These are phyloP conservation scores for Pandion haliaetus DNA, from an alignment of 2,113 vertebrate genomes.

Conservation along the genomic window DNA sequence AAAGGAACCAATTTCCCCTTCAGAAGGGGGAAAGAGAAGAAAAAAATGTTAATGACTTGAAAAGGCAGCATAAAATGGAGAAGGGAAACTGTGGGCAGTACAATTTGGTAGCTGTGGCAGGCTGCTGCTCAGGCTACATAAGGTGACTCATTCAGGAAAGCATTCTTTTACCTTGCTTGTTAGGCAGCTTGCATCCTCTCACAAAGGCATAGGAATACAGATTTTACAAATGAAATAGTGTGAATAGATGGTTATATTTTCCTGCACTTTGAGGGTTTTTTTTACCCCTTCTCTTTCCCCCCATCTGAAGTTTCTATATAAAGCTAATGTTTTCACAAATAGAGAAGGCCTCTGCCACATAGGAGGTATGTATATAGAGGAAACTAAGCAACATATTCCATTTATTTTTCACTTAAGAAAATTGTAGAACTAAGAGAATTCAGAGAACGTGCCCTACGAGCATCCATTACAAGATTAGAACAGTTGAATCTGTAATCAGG, in stretches of 20 bases:
- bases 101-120: not conserved
- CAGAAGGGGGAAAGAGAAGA: not conserved
- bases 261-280: not conserved
- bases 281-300: not conserved
- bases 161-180: not conserved
- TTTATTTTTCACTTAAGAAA: not conserved
- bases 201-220: not conserved
- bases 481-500: not conserved
- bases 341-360: not conserved
- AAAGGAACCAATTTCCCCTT: not conserved
- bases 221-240: not conserved
- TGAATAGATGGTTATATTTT: not conserved
- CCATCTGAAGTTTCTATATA: not conserved
- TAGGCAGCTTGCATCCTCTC: not conserved
- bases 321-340: not conserved
- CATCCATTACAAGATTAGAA: not conserved
- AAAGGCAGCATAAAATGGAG: not conserved
- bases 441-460: not conserved
- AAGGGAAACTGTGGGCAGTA: not conserved
- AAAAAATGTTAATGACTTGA: not conserved
- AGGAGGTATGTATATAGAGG: not conserved
- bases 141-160: not conserved
- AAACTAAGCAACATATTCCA: not conserved
- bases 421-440: not conserved
- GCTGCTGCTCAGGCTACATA: not conserved